Conservation (phyloP, 2,888 invertebrate species). For the Drosophila sordidapex region DNA sequence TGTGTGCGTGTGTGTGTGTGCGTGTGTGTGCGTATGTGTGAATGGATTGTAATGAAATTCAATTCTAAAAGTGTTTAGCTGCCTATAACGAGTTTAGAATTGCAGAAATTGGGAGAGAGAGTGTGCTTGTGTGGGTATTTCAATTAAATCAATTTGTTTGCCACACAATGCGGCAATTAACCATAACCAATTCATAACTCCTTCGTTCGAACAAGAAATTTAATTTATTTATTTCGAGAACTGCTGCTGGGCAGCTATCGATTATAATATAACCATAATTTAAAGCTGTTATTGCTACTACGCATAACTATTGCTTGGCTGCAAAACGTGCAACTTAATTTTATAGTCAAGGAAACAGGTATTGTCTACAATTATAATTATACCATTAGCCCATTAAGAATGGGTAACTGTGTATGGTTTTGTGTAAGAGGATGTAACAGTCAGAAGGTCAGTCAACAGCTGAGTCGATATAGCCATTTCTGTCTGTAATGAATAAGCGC, state of each 20-base stretch:
- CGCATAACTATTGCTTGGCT: not conserved
- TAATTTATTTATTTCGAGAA: not conserved
- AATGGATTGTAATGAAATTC: conserved; percentile 16
- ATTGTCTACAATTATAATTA: not conserved
- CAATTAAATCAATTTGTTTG: not conserved
- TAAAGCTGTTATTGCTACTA: not conserved
- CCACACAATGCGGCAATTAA: conserved; percentile 4
- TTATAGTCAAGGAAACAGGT: not conserved
- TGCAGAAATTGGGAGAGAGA: not conserved
- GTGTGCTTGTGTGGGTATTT: not conserved
- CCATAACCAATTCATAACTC: conserved; percentile 4
- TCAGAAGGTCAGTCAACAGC: not conserved
- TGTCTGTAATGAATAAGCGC: not conserved
- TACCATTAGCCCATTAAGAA: not conserved
- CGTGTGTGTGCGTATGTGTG: not conserved
- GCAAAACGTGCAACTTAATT: not conserved
- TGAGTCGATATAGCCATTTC: not conserved
- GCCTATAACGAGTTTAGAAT: not conserved
- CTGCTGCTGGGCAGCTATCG: not conserved
- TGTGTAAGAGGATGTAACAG: not conserved
- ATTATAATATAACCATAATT: not conserved
- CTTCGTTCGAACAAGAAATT: not conserved
- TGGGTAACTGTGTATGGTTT: not conserved
- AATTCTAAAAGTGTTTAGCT: conserved; percentile 12
- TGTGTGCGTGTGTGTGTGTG: not conserved